Base-by-base conservation (phyloP, 2,113 vertebrate genomes). In the Gambusia affinis region DNA sequence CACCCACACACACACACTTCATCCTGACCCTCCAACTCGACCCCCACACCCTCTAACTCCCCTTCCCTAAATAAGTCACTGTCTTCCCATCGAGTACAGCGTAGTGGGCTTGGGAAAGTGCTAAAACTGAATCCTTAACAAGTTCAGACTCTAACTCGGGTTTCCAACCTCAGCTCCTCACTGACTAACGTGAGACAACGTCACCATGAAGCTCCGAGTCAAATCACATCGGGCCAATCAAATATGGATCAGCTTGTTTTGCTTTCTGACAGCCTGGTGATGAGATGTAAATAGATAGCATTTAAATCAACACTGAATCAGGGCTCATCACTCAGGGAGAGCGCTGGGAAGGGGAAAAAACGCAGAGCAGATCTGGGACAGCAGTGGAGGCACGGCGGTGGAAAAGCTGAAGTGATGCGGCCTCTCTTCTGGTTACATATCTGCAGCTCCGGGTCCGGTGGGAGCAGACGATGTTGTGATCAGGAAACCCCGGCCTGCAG, bases 331-430 rank as follows among this genome's bases (percentile, higher is more conserved):
- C 82, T 89, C 72, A 0, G 85, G 85, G 70, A 82, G 79, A 60
- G 73, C 19, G 64, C 60, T 31, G 71, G 33, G 28, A 44, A 64
- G 73, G 86, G 74, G 80, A 78, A 76, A 75, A 76, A 75, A 66
- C n/a, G 70, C 65, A 37, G 73, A 8, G 60, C 64, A 5, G 42
- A 79, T 76, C 74, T 64, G 2, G 73, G 82, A 85, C 85, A 87
- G 75, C 27, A 78, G 39, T 85, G 75, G 66, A 88, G 89, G 87
- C 75, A 35, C 35, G 1, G 70, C 79, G 30, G 70, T 78, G 87
- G 83, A 88, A 89, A 93, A 87, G 83, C 87, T 91, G 89, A 92
- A 88, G 92, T 92, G 91, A 92, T 90, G 67, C 39, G 39, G 70
- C 61, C 72, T 82, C 85, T 81, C 70, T 89, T 62, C 81, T 87